Conservation (phyloP, 1,140 invertebrate genomes). For the Saccostrea glomerata region DNA sequence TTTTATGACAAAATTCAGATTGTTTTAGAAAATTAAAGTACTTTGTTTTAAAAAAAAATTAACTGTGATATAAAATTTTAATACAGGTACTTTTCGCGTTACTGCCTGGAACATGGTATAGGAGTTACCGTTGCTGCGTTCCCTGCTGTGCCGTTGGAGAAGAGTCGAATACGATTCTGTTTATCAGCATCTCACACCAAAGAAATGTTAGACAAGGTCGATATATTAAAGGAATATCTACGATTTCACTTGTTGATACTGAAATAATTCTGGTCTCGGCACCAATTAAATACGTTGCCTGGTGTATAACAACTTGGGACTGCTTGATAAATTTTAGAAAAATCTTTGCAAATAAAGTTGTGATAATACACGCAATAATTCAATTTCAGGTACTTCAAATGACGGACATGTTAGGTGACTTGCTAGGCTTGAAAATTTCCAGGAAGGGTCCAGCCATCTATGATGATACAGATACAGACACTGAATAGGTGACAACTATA, state of each 20-base stretch:
- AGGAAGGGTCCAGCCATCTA: conserved; percentile 46
- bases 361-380: neutral
- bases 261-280: no score
- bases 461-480: conserved; percentile 57
- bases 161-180: conserved; percentile 96
- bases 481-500: neutral
- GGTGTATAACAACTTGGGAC: no score
- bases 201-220: conserved; percentile 94
- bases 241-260: no score
- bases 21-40: no score
- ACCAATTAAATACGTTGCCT: no score
- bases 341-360: no score
- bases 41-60: no score
- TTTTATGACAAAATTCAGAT: no score
- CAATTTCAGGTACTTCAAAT: conserved; percentile 7
- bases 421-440: neutral
- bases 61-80: no score
- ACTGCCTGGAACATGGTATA: conserved; percentile 89
- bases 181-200: conserved; percentile 97
- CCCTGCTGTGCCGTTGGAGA: conserved; percentile 97
- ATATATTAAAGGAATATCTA: no score
- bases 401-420: neutral
- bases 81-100: conserved; percentile 89
- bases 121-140: conserved; percentile 98
- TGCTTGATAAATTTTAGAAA: no score